Evolutionary conservation across 2,113 vertebrate genomes (phyloP), one percentile per base, ranked within the genome.

Genomic region (Cettia cetti): DNA sequence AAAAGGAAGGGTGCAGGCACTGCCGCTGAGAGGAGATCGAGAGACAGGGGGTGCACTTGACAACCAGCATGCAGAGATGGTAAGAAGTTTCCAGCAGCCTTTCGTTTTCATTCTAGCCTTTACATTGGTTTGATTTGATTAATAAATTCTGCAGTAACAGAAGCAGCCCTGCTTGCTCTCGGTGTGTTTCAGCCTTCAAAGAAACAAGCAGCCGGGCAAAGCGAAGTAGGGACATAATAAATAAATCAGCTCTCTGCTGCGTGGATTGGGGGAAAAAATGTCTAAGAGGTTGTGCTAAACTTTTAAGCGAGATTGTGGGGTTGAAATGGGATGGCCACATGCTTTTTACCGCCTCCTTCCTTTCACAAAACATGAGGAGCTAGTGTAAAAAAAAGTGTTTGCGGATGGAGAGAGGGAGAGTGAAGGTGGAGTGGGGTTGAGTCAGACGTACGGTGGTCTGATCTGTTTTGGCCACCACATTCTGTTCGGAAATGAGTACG

Each of bases 51-150:
- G 97, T 97, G 97, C 97, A 97, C 98, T 97, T 98, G 97, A 97
- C 97, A 98, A 98, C 96, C 97, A 98, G 96, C 98, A 98, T 98
- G 98, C 98, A 94, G 97, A 97, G 97, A 98, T 98, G 98, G 98
- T 98, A 98, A 98, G 98, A 98, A 98, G 97, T 98, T 98, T 97
- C 95, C 96, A 96, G 95, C 97, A 97, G 96, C 97, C 93, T 97
- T 97, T 96, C 94, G 66, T 95, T 97, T 97, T 96, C 72, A 87
- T 92, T 92, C 76, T 90, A 92, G 85, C 78, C 89, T 97, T 95
- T 94, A 33, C 65, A 82, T 91, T 26, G 84, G 61, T 92, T 89
- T 93, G 69, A 81, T 75, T 78, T 86, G 77, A 61, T 78, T 69
- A 89, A 94, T 97, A 93, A 84, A 89, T 54, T 28, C 84, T 90